A percentile compares a stretch with the other conserved stretches of the same genome.
phyloP scores from a whole-genome alignment of 2,888 invertebrate species.

The Cerceris ruficornis region DNA sequence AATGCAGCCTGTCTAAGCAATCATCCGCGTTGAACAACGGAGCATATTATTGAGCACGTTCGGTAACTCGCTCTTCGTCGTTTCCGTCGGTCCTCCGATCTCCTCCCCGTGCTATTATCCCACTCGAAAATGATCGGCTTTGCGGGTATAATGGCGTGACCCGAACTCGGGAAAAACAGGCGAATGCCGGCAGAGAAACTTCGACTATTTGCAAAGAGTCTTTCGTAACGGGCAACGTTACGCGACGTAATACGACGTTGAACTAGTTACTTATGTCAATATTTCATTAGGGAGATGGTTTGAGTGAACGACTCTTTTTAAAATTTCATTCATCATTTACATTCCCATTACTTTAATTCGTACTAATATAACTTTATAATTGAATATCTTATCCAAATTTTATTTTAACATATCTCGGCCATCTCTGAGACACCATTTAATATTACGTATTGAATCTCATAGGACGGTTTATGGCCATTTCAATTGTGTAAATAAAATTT shows the following conservation, averaged over 20 bases:
- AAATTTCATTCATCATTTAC: too few relatives aligned
- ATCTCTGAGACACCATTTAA: too few relatives aligned
- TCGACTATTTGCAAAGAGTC: not conserved
- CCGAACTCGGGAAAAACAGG: conserved; percentile 29
- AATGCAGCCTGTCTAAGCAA: conserved; percentile 41
- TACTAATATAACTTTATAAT: too few relatives aligned
- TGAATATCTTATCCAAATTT: too few relatives aligned
- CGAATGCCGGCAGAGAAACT: conserved; percentile 6
- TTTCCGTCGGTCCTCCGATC: conserved; percentile 25
- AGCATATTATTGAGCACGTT: conserved; percentile 46
- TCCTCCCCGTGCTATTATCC: conserved; percentile 52
- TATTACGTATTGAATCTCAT: too few relatives aligned
- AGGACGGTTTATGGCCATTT: too few relatives aligned
- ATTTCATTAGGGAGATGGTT: too few relatives aligned
- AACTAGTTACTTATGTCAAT: not conserved
- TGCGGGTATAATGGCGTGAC: conserved; percentile 43
- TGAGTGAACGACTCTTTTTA: too few relatives aligned
- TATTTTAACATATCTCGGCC: too few relatives aligned
- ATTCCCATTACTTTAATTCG: too few relatives aligned
- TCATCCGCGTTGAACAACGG: conserved; percentile 39
- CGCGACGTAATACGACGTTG: conserved; percentile 15
- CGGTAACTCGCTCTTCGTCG: conserved; percentile 39
- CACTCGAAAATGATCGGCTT: conserved; percentile 54
- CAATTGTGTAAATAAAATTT: too few relatives aligned
- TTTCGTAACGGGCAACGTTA: conserved; percentile 9